Evolutionary conservation across 2,888 invertebrate genomes (phyloP), one percentile per base, ranked within the genome.

Genomic region (Drosophila vallismaia): DNA sequence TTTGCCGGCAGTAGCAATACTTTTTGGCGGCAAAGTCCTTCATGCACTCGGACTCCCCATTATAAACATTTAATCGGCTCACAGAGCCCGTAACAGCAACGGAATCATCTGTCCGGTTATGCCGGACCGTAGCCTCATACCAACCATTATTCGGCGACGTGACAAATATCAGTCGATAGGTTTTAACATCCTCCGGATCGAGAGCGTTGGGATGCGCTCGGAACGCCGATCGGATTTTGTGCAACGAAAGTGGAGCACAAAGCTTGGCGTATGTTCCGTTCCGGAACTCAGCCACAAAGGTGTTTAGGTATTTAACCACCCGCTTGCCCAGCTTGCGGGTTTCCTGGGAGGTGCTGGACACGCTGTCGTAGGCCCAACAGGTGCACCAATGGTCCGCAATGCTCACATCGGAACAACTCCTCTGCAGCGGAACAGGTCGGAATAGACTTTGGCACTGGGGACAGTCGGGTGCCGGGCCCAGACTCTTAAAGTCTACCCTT

Each of bases 331-430:
- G 93, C 76, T 92, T 92, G 19, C 91, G 85, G 6, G 94, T 94
- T 28, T 93, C 92, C 44, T 91, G 85, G 52, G 94, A 93, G 49
- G 92, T 93, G 50, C 82, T 90, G 36, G 87, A 78, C 29, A 91
- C 77, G 51, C 69, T 79, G 19, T 75, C 92, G 79, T 94, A 93
- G 26, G 94, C 93, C 57, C 94, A 93, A 84, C 96, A 96, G 59
- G 95, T 94, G 88, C 96, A 96, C 96, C 96, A 96, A 86, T 96
- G 95, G 44, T 94, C 93, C 7, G 93, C 92, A 54, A 97, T 94
- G 0, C 93, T 93, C 5, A 94, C 94, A 58, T 96, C 94, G 38
- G 92, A 91, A 83, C 96, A 97, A 1, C 94, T 94, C 26, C 96
- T 93, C 68, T 93, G 93, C 36, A 89, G 89, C 10, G 93, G 93